These are phyloP conservation scores for Gambusia affinis DNA, from an alignment of 2,113 vertebrate species.

Conservation along the genomic window DNA sequence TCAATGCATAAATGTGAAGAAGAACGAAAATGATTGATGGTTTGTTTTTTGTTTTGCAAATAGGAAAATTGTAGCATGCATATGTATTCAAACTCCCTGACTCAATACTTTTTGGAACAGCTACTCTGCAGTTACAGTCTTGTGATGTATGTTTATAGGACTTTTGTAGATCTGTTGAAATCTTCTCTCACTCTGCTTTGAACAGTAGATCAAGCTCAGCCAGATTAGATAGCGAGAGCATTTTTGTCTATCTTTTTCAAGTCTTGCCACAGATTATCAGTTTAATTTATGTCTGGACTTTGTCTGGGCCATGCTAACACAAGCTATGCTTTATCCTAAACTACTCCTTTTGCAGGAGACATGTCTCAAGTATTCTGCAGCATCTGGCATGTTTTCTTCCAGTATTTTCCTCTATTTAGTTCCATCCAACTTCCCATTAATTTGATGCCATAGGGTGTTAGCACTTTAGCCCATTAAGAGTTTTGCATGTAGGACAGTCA, in stretches of 20 bases:
- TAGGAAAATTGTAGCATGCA: neutral
- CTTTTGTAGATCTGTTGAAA: neutral
- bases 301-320: neutral
- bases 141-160: too few relatives aligned
- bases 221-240: neutral
- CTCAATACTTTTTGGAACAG: neutral
- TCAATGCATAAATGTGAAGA: too few relatives aligned
- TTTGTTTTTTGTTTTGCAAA: neutral
- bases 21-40: too few relatives aligned
- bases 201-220: neutral
- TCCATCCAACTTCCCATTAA: too few relatives aligned
- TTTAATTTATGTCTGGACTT: neutral
- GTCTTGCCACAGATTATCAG: neutral
- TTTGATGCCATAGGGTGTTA: too few relatives aligned
- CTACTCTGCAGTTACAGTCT: too few relatives aligned
- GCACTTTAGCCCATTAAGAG: too few relatives aligned
- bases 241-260: neutral
- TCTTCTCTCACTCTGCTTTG: neutral
- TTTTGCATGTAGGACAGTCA: too few relatives aligned
- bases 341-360: neutral
- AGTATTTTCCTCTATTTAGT: too few relatives aligned
- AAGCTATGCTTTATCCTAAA: neutral
- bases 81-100: neutral
- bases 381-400: too few relatives aligned
- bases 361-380: too few relatives aligned